Evolutionary conservation across 2,888 invertebrate species (phyloP).

Genomic region (Celastrina argiolus): DNA sequence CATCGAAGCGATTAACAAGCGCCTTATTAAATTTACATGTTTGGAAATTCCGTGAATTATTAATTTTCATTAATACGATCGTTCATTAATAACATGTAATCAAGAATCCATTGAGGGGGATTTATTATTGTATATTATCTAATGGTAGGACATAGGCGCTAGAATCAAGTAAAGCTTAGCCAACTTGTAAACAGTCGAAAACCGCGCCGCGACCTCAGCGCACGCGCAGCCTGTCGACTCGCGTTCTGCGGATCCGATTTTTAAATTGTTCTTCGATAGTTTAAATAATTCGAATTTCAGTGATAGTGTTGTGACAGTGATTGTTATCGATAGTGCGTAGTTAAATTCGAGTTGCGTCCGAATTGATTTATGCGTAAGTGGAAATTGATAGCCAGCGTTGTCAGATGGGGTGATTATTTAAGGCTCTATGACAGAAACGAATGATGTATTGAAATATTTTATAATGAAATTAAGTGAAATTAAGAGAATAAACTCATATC

Average conservation of each 20-base stretch:
- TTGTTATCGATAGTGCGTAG: not conserved
- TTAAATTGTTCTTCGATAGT: not conserved
- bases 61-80: not conserved
- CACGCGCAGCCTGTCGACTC: constrained; percentile 54
- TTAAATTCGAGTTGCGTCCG: not conserved
- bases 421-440: constrained; percentile 9
- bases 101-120: not conserved
- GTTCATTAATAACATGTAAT: not conserved
- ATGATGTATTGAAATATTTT: not conserved
- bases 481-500: no score
- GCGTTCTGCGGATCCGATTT: constrained; percentile 38
- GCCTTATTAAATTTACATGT: not conserved
- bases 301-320: constrained; percentile 13
- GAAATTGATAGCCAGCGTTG: not conserved
- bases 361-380: not conserved
- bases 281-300: constrained; percentile 21
- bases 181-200: constrained; percentile 59
- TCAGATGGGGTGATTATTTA: not conserved
- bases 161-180: constrained; percentile 11
- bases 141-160: not conserved
- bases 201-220: constrained; percentile 61
- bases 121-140: constrained; percentile 11
- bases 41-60: not conserved
- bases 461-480: not conserved
- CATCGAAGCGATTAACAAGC: no score